Evolutionary conservation across 2,888 invertebrate genomes (phyloP).

Genomic region (Lampropteryx suffumata): DNA sequence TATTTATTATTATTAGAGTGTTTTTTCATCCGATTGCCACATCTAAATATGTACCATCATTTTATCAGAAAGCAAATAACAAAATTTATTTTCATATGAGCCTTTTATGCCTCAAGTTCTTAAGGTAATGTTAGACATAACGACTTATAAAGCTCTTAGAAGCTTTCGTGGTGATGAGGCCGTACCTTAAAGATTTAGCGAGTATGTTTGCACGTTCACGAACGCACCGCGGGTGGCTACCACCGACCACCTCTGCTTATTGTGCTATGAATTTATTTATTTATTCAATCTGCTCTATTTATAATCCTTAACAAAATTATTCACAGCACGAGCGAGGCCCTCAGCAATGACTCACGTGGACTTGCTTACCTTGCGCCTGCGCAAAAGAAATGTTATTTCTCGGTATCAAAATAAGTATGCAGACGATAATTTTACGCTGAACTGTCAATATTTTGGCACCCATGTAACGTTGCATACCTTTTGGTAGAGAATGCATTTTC

Average conservation of each 20-base stretch:
- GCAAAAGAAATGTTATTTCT: constrained; percentile 25
- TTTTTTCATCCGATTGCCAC: too few relatives aligned
- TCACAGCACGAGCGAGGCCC: constrained; percentile 33
- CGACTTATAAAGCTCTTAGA: too few relatives aligned
- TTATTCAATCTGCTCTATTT: constrained; percentile 48
- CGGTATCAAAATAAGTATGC: constrained; percentile 21
- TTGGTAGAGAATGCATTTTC: constrained; percentile 2
- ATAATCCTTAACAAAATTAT: constrained; percentile 49
- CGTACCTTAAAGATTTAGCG: constrained; percentile 60
- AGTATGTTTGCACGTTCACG: constrained; percentile 69
- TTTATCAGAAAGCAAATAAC: too few relatives aligned
- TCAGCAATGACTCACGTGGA: constrained; percentile 15
- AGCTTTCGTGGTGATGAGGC: constrained; percentile 37
- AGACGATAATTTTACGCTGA: constrained; percentile 12
- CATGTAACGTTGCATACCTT: constrained; percentile 19
- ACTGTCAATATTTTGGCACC: constrained; percentile 23
- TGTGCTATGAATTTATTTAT: constrained; percentile 47
- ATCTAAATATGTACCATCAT: too few relatives aligned
- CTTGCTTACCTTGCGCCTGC: constrained; percentile 14
- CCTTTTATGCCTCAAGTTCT: too few relatives aligned
- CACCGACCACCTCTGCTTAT: constrained; percentile 56
- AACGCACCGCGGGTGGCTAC: constrained; percentile 62
- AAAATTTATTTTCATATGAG: too few relatives aligned
- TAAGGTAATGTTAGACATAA: too few relatives aligned
- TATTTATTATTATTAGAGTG: too few relatives aligned